Evolutionary conservation across 2,888 invertebrate genomes (phyloP).

Genomic region (Cepaea hortensis): DNA sequence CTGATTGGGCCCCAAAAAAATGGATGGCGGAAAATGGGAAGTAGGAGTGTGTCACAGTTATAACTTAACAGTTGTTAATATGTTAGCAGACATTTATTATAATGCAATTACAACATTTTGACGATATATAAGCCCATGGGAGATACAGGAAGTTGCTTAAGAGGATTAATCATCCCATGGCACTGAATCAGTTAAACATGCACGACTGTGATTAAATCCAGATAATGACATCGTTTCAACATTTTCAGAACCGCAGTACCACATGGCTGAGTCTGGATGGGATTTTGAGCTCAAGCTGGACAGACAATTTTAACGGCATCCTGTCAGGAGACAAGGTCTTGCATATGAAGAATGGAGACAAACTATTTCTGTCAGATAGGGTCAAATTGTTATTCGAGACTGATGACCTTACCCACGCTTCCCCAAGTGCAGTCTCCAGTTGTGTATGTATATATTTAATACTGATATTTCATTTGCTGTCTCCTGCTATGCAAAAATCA

Average conservation of each 20-base stretch:
- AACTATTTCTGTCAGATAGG: constrained; percentile 72
- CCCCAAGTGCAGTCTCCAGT: constrained; percentile 73
- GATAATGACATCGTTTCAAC: not conserved
- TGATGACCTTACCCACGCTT: constrained; percentile 69
- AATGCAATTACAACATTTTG: too few relatives aligned
- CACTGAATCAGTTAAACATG: too few relatives aligned
- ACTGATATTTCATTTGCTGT: not conserved
- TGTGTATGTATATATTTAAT: constrained; percentile 63
- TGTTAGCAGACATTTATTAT: too few relatives aligned
- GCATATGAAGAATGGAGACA: constrained; percentile 75
- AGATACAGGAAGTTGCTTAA: too few relatives aligned
- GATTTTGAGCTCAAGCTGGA: constrained; percentile 72
- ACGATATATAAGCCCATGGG: too few relatives aligned
- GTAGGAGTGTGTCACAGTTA: too few relatives aligned
- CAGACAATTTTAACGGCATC: constrained; percentile 74
- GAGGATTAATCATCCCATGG: too few relatives aligned
- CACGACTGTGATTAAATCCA: too few relatives aligned
- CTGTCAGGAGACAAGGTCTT: constrained; percentile 71
- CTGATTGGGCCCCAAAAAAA: too few relatives aligned
- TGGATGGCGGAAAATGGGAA: too few relatives aligned
- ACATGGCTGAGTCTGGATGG: constrained; percentile 76
- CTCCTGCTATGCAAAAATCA: not conserved
- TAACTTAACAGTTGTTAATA: too few relatives aligned
- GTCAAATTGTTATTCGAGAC: constrained; percentile 76
- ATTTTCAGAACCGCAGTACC: constrained; percentile 72